Conservation (phyloP, 2,888 invertebrate species). For the Mesoligia furuncula region DNA sequence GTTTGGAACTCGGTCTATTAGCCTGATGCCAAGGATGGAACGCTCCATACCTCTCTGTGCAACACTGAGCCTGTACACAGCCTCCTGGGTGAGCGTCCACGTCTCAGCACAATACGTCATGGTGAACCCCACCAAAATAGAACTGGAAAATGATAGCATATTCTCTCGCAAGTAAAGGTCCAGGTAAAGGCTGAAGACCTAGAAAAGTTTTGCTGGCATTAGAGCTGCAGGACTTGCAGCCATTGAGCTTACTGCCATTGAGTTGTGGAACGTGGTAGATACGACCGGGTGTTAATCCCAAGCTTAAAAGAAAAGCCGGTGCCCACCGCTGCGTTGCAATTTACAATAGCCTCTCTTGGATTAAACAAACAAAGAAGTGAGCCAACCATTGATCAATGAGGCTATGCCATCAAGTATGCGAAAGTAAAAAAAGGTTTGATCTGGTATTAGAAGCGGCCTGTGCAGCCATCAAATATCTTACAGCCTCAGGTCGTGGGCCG, state of each 20-base stretch:
- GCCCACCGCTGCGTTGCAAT: not conserved
- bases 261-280: not conserved
- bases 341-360: not conserved
- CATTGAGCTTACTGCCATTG: not conserved
- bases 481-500: not conserved
- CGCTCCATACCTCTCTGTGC: too few relatives aligned
- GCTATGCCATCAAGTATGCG: not conserved
- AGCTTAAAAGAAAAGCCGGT: not conserved
- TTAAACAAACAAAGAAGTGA: not conserved
- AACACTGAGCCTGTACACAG: too few relatives aligned
- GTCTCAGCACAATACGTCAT: not conserved
- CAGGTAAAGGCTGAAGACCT: not conserved
- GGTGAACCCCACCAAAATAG: not conserved
- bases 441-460: not conserved
- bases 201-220: not conserved
- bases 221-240: conserved; percentile 1
- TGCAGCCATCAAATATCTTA: not conserved
- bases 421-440: not conserved
- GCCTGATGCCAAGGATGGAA: not conserved
- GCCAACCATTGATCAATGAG: not conserved
- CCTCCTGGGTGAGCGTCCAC: too few relatives aligned
- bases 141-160: not conserved
- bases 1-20: not conserved
- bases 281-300: not conserved
- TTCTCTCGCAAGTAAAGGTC: not conserved